These are phyloP conservation scores for Sorex araneus DNA, from an alignment of 2,113 vertebrate species.

Conservation along the genomic window DNA sequence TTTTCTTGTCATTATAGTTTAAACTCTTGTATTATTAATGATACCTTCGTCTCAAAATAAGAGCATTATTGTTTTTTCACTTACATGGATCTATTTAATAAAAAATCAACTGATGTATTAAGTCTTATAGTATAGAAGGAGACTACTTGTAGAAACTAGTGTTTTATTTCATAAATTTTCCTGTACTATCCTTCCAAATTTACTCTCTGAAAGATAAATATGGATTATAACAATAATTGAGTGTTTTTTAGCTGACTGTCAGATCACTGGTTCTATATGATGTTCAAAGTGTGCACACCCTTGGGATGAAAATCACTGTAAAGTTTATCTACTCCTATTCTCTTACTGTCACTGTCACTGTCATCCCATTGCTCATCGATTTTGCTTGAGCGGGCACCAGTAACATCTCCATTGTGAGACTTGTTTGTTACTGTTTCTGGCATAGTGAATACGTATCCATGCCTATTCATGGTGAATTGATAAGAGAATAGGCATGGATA, in stretches of 20 bases:
- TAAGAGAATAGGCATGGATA: too few species aligned
- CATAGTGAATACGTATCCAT: too few species aligned
- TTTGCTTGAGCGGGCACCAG: too few species aligned
- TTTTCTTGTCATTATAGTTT: not conserved
- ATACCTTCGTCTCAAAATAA: slow-evolving; percentile 32
- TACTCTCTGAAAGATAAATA: not conserved
- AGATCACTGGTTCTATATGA: not conserved
- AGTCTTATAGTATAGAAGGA: not conserved
- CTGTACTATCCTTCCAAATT: not conserved
- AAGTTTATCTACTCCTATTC: slow-evolving; percentile 40
- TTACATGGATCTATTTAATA: slow-evolving; percentile 32
- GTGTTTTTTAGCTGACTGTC: not conserved
- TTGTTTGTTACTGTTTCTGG: too few species aligned
- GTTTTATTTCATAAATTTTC: slow-evolving; percentile 10
- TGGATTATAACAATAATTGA: not conserved
- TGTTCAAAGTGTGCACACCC: too few species aligned
- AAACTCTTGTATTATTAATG: not conserved
- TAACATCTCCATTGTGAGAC: too few species aligned
- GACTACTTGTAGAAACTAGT: not conserved
- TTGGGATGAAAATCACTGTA: too few species aligned
- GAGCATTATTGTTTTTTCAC: not conserved
- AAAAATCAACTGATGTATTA: slow-evolving; percentile 25
- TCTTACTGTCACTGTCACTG: too few species aligned
- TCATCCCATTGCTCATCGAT: too few species aligned
- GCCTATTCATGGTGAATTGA: too few species aligned